Percentiles rank a stretch among this genome's conserved stretches.
Conservation (phyloP, 2,797 vertebrate genomes). For the Hydrolagus colliei region DNA sequence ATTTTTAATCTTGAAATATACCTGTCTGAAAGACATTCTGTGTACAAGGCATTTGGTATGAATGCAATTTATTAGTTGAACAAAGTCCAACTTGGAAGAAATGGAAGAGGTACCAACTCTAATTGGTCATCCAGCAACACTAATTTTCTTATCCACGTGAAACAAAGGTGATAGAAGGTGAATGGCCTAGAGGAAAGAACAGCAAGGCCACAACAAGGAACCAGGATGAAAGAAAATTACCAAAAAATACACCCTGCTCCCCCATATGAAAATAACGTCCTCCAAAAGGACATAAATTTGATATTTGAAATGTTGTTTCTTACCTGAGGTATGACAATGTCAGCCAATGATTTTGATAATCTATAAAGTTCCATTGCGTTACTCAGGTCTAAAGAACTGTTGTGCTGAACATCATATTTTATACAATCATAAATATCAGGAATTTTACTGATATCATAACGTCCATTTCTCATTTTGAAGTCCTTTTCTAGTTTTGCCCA, state of each 20-base stretch:
- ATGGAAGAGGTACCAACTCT: too few relatives aligned
- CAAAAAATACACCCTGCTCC: background rate
- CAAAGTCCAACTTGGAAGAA: too few relatives aligned
- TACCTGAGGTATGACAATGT: conserved; percentile 84
- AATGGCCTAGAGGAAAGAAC: background rate
- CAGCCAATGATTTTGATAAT: conserved; percentile 78
- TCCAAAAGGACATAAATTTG: background rate
- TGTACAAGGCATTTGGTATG: too few relatives aligned
- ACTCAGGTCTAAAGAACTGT: conserved; percentile 72
- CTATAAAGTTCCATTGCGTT: conserved; percentile 79
- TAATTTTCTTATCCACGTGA: too few relatives aligned
- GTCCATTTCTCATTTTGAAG: conserved; percentile 80
- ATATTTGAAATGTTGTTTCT: conserved; percentile 18
- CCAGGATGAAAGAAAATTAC: background rate
- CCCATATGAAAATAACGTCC: background rate
- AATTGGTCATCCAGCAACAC: too few relatives aligned
- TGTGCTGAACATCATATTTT: conserved; percentile 83
- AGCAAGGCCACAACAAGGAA: background rate
- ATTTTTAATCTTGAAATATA: too few relatives aligned
- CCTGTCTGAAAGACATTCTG: too few relatives aligned
- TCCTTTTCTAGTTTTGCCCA: conserved; percentile 85
- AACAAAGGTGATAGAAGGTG: background rate
- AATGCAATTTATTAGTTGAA: too few relatives aligned
- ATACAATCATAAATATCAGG: conserved; percentile 86
- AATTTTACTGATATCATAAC: conserved; percentile 84